phyloP scores from a whole-genome alignment of 1,140 invertebrate species.

The Euura lappo region DNA sequence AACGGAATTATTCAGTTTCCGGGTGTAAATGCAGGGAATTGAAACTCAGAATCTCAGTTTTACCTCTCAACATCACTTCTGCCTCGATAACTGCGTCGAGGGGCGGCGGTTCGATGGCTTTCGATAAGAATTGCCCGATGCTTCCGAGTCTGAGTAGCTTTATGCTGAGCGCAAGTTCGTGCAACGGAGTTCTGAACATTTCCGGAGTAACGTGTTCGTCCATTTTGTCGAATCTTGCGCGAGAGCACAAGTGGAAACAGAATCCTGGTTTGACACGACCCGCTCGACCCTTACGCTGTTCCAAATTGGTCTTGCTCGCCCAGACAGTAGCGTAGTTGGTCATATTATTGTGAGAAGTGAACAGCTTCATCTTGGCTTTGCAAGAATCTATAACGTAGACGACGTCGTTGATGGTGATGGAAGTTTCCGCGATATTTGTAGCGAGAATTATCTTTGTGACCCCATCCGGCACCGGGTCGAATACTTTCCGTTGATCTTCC shows the following conservation, averaged over 20 bases:
- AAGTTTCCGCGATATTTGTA: slow-evolving; percentile 93
- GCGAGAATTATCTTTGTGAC: slow-evolving; percentile 87
- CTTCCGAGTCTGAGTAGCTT: slow-evolving; percentile 87
- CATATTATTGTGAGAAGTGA: slow-evolving; percentile 95
- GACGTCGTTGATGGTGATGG: slow-evolving; percentile 96
- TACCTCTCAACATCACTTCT: slow-evolving; percentile 71
- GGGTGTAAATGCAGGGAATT: slow-evolving; percentile 16
- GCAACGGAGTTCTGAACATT: slow-evolving; percentile 94
- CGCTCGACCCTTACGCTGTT: slow-evolving; percentile 89
- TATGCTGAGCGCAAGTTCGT: slow-evolving; percentile 85
- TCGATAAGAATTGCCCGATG: slow-evolving; percentile 91
- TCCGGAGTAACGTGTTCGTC: slow-evolving; percentile 94
- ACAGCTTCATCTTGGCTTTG: slow-evolving; percentile 95
- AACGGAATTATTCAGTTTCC: background rate
- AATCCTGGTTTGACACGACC: slow-evolving; percentile 87
- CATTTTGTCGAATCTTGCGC: slow-evolving; percentile 73
- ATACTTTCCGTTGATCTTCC: slow-evolving; percentile 89
- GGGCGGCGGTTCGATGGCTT: slow-evolving; percentile 93
- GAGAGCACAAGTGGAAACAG: slow-evolving; percentile 88
- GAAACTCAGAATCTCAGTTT: background rate
- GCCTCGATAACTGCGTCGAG: slow-evolving; percentile 94
- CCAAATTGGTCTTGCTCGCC: slow-evolving; percentile 90
- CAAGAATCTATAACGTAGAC: slow-evolving; percentile 96
- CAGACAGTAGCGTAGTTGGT: slow-evolving; percentile 94
- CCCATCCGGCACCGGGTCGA: slow-evolving; percentile 74